These are phyloP conservation scores for Nephrocerus scutellatus DNA, from an alignment of 2,888 invertebrate genomes.

Conservation along the genomic window DNA sequence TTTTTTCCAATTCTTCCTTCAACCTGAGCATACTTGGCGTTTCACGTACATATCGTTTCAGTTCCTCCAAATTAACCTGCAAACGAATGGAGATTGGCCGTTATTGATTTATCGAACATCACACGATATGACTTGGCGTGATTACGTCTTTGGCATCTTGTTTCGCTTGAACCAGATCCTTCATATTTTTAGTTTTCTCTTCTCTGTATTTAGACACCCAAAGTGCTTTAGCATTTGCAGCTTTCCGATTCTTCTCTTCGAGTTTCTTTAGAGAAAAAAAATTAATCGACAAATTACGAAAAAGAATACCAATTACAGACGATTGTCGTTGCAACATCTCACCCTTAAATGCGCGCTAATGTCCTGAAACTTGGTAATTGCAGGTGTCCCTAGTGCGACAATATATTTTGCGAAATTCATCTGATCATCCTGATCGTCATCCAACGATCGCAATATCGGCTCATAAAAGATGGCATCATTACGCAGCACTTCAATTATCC, in stretches of 20 bases:
- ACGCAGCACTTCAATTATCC: constrained; percentile 37
- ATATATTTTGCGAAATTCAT: constrained; percentile 40
- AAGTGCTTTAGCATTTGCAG: constrained; percentile 3
- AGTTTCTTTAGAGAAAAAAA: constrained; percentile 1
- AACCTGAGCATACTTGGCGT: constrained; percentile 42
- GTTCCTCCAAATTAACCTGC: too few relatives aligned
- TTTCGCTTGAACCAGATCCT: too few relatives aligned
- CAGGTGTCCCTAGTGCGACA: constrained; percentile 41
- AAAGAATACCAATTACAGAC: background rate
- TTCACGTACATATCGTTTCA: constrained; percentile 41
- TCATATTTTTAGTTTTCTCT: too few relatives aligned
- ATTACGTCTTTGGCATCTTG: too few relatives aligned
- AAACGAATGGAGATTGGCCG: too few relatives aligned
- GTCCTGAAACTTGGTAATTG: constrained; percentile 34
- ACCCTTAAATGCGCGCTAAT: constrained; percentile 35
- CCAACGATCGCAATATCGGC: constrained; percentile 40
- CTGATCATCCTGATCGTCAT: constrained; percentile 43
- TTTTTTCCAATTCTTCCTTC: constrained; percentile 34
- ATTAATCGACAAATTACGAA: background rate
- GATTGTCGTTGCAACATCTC: too few relatives aligned
- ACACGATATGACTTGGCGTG: too few relatives aligned
- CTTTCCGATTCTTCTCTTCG: constrained; percentile 7
- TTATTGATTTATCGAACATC: too few relatives aligned
- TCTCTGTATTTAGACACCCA: background rate
- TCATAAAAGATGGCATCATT: constrained; percentile 45